Evolutionary conservation across 2,888 invertebrate species (phyloP).

Genomic region (Epinotia demarniana): DNA sequence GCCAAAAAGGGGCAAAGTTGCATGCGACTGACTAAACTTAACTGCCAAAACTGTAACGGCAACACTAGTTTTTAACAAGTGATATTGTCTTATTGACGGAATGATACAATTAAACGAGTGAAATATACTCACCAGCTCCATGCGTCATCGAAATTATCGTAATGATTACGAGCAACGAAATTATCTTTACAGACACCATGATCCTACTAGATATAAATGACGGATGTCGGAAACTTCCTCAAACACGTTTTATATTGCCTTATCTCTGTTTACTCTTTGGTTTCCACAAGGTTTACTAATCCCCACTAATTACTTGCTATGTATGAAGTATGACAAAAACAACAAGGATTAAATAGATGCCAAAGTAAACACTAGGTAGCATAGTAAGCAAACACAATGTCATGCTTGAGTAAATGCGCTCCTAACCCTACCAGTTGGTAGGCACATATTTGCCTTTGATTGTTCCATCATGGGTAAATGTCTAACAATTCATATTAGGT

Average conservation of each 20-base stretch:
- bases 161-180: constrained; percentile 24
- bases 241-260: constrained; percentile 1
- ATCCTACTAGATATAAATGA: background rate
- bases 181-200: constrained; percentile 22
- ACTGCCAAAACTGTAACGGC: too few species aligned
- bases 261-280: background rate
- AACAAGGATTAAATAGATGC: background rate
- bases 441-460: too few species aligned
- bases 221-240: background rate
- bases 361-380: background rate
- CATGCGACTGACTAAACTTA: too few species aligned
- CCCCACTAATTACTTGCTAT: too few species aligned
- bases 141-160: background rate
- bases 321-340: background rate
- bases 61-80: too few species aligned
- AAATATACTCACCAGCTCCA: constrained; percentile 2
- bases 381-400: background rate
- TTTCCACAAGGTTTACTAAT: background rate
- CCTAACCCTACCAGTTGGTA: too few species aligned
- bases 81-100: too few species aligned
- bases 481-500: background rate
- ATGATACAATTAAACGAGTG: too few species aligned
- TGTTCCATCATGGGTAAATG: background rate
- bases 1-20: too few species aligned
- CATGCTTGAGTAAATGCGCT: background rate